Base-by-base conservation (phyloP, 2,888 invertebrate species). In the Drosophila borborema region DNA sequence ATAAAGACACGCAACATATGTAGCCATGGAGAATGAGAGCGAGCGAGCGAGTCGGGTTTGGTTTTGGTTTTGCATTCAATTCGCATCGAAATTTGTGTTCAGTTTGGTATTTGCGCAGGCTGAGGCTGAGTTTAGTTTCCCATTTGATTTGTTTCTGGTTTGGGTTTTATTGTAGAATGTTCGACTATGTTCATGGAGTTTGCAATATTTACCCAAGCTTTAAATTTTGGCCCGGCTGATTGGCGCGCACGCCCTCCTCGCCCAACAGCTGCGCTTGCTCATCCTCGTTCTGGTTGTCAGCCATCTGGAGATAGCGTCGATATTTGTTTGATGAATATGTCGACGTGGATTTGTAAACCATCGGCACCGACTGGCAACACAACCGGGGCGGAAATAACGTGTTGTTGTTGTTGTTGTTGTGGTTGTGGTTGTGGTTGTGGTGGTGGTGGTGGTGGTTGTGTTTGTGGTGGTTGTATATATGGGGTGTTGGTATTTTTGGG, bases 261-360 rank as follows among this genome's bases (percentile, higher is more conserved):
- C 98, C 98, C 93, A 99, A 96, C 93, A 99, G 96, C 91, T 98
- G 98, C 92, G 98, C 97, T 94, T 98, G 98, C 94, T 99, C 97
- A 95, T 98, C 97, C 94, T 98, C 98, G 92, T 97, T 96, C 94
- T 97, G 96, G 93, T 98, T 97, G 94, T 99, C 99, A 94, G 98
- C 98, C 97, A 98, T 98, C 97, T 98, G 98, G 94, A 91, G 92
- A 92, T 93, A 93, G 91, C 93, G 92, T 85, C 92, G 91, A 90
- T 95, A 91, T 92, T 92, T 92, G 82, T 91, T 91, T 74, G 87
- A 89, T 81, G 89, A 85, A 74, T 90, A 61, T 55, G 86, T 70
- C 85, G 86, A 85, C 86, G 51, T 14, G 51, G 92, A 84, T 74
- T 87, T 82, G 62, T 85, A 85, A 82, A 92, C 88, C 94, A 94